Evolutionary conservation across 30 jellyfish, hydroid and myxozoan genomes (phyloP), one percentile per base, ranked within the genome.

Genomic region (Hydractinia symbiolongicarpus): DNA sequence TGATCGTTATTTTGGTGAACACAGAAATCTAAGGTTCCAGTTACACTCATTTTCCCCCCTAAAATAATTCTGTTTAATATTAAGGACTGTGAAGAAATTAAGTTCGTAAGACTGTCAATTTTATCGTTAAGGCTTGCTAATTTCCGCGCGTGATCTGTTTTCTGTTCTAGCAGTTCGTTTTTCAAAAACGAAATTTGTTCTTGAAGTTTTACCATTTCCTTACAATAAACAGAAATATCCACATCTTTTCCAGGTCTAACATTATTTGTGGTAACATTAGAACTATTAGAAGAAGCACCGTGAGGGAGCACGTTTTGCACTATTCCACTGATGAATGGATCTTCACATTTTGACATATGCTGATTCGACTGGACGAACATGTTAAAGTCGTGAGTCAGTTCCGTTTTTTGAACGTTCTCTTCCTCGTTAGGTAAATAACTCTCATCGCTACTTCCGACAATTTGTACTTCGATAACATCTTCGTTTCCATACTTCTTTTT

Each of bases 71-170:
- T 77, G 49, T 77, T 77, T 58, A 77, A 64, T n/a, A 77, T 53
- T 15, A 77, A 49, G 53, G 85, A 57, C 50, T 77, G 85, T 5
- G 85, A 77, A 5, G 85, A 50, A 60, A 77, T 77, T 55, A 77
- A 60, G 73, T 77, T 77, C 9, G 85, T 77, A 13, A 77, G 60
- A 30, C 85, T 53, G n/a, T 77, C 85, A 55, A 77, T 77, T 55
- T 77, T 77, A 61, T 60, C 60, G 50, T 77, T 57, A 57, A 77
- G 55, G 14, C 44, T 44, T 53, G 85, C 4, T 9, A 77, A 50
- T 60, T 77, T 77, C 54, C 55, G 56, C 11, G 40, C 72, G 53
- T 53, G 50, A 21, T 53, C 52, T 60, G 54, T 14, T 55, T 61
- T 30, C 10, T 54, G 40, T 4, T 77, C 73, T 21, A 10, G 56